These are phyloP conservation scores for Hydropotes inermis DNA, from an alignment of 2,113 vertebrate genomes.

Conservation along the genomic window DNA sequence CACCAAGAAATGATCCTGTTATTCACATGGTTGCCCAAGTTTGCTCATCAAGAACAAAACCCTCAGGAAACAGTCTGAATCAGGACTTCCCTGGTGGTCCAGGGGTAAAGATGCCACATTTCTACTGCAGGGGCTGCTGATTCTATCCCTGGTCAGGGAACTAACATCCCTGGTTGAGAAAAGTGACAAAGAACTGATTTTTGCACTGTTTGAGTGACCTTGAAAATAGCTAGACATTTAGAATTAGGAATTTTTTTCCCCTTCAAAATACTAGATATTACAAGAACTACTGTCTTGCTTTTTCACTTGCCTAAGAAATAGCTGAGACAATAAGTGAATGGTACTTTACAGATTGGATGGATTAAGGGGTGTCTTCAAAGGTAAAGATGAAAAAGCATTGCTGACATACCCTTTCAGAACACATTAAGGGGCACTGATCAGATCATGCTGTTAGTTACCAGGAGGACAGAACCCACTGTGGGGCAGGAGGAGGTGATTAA, in stretches of 20 bases:
- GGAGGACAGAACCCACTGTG: not conserved
- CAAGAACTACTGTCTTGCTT: too few relatives aligned
- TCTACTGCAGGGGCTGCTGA: accelerated
- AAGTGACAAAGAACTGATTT: not conserved
- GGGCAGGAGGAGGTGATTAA: not conserved
- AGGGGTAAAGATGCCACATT: accelerated
- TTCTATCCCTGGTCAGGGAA: not conserved
- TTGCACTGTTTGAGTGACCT: not conserved
- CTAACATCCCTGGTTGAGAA: not conserved
- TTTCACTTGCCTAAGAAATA: too few relatives aligned
- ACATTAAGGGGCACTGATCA: accelerated
- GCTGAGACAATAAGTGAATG: too few relatives aligned
- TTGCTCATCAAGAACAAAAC: too few relatives aligned
- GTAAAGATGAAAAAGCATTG: not conserved
- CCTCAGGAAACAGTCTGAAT: too few relatives aligned
- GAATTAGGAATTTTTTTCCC: too few relatives aligned
- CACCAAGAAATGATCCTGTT: not conserved
- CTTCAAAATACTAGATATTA: too few relatives aligned
- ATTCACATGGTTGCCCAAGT: not conserved
- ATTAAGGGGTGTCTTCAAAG: not conserved
- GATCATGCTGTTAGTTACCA: not conserved
- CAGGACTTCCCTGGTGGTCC: not conserved
- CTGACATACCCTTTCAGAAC: not conserved
- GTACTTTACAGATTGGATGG: not conserved
- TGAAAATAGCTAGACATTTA: too few relatives aligned